Base-by-base conservation (phyloP, 2,113 vertebrate genomes). In the Girardinichthys multiradiatus region DNA sequence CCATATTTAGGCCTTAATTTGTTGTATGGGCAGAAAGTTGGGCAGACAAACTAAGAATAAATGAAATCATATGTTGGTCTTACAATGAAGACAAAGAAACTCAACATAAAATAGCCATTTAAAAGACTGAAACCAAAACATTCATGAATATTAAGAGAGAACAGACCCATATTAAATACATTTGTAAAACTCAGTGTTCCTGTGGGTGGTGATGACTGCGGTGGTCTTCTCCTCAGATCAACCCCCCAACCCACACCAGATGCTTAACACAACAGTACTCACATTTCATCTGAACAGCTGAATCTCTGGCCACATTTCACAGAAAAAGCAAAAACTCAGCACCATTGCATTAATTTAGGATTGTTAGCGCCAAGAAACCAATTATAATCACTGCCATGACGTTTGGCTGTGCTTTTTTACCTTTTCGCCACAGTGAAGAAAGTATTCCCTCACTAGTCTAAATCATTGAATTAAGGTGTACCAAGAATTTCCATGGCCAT, bases 51-150 rank as follows among this genome's bases (percentile, higher is more conserved):
- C 26, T 7, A 31, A 51, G 65, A 28, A 71, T 74, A 45, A 19
- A 45, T 45, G 8, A 26, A 48, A 39, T 51, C 42, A 5, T 8
- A 77, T 74, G 63, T 51, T 45, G 26, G 26, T 26, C 26, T 54
- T 45, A 60, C 30, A 12, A 31, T 19, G 4, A 65, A 72, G 66
- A 68, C 57, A 67, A 14, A 59, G 48, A 54, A 8, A 21, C 48
- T 21, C 30, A 51, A 57, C 35, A 76, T 85, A 30, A 86, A 68
- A 86, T 68, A 80, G 76, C 65, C 63, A 76, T 83, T n/a, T 73
- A 77, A 75, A 66, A 58, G 27, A 77, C 35, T 57, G 45, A 33
- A 60, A 60, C 51, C 37, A 17, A 51, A 68, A 60, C 3, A 64
- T 78, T 78, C 35, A 68, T 87, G 59, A 80, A 84, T 84, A 69